phyloP scores from a whole-genome alignment of 2,797 vertebrate genomes.

The Arctocebus calabarensis region DNA sequence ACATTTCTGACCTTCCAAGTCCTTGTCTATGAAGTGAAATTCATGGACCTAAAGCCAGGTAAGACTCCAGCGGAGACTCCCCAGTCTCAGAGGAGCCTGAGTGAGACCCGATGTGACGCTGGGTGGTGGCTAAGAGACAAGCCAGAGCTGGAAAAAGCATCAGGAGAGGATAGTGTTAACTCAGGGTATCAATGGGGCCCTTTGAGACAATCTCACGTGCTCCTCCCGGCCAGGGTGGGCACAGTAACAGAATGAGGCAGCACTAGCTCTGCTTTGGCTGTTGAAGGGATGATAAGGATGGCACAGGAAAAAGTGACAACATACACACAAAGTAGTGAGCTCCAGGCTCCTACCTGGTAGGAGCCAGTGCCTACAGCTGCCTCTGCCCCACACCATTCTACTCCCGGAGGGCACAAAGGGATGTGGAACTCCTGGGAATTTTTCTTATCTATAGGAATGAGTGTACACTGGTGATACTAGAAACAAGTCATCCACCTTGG shows the following conservation, averaged over 20 bases:
- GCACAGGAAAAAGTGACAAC: not conserved
- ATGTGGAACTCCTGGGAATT: not conserved
- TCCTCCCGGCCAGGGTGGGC: not conserved
- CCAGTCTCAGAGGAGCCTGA: not conserved
- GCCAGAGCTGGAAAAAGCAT: not conserved
- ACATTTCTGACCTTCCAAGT: not conserved
- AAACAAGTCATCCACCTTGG: not conserved
- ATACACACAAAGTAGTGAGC: not conserved
- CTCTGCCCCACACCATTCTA: not conserved
- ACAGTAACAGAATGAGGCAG: not conserved
- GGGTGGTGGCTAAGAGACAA: not conserved
- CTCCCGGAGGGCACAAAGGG: not conserved
- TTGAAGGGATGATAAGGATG: not conserved
- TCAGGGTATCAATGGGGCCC: not conserved
- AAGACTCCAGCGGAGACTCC: not conserved
- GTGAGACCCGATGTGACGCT: not conserved
- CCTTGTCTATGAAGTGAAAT: not conserved
- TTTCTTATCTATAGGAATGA: slow-evolving; percentile 14
- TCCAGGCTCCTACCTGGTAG: accelerated
- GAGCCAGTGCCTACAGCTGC: not conserved
- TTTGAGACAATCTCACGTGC: accelerated
- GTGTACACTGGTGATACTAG: not conserved
- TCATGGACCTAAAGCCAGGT: not conserved
- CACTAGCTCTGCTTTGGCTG: accelerated
- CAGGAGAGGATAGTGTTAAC: not conserved